Base-by-base conservation (phyloP, 2,797 vertebrate genomes). In the Phaenicophaeus curvirostris region DNA sequence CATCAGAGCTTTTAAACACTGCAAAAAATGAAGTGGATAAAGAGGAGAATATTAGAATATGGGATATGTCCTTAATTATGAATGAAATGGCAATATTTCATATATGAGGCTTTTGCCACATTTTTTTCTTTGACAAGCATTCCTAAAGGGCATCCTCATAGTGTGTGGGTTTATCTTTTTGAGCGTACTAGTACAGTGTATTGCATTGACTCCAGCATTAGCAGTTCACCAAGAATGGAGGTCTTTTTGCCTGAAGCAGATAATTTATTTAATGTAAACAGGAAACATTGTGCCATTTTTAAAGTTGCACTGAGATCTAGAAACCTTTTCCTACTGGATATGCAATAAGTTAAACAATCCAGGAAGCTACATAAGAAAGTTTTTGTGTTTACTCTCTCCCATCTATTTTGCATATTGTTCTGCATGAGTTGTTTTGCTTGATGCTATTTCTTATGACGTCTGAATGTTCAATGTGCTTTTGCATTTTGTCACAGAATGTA, bases 331-430 rank as follows among this genome's bases (percentile, higher is more conserved):
- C 61, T 86, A 28, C 44, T 77, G 44, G 41, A 66, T 68, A 58
- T 68, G 25, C 68, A 93, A 3, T 93, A 77, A 89, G 19, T 89
- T 77, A 93, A 92, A 67, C 81, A 90, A 67, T 65, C 82, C 35
- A 86, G 80, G 61, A 95, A 86, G 18, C 76, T 96, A 33, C 65
- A 33, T 94, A 61, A 90, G 20, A 84, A 63, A 79, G 39, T 86
- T 71, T 83, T 63, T 41, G 44, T 51, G 37, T 74, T 90, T 77
- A 51, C 17, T 84, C 33, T 91, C 33, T 94, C 44, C 71, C 41
- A 84, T 77, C 73, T 90, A 33, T 89, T 76, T 69, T 85, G 69
- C 57, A 65, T 90, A 72, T 92, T 65, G 93, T 95, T 94, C 81
- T 81, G 72, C 92, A 89, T 94, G 75, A 53, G 11, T 77, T 78